Evolutionary conservation across 2,797 vertebrate genomes (phyloP), one percentile per base, ranked within the genome.

Genomic region (Hypotaenidia philippensis): DNA sequence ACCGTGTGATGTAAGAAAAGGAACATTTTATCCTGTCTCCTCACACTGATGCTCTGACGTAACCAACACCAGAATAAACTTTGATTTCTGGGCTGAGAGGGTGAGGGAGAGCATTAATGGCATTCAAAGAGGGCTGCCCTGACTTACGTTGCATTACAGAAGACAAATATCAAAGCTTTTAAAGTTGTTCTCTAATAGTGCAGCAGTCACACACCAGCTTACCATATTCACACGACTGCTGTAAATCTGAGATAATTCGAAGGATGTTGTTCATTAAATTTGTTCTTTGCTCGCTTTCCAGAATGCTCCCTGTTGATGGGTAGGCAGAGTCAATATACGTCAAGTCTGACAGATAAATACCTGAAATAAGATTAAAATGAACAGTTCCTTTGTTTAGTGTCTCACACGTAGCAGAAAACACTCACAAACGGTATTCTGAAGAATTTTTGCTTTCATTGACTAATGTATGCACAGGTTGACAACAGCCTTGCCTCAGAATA

Each of bases 191-290:
- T 74, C 32, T 60, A 71, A 40, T 9, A 22, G 5, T 27, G 18
- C 13, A 53, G 2, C 47, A 60, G 69, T 91, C n/a, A 22, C 55
- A 82, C 12, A 3, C 4, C 9, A 66, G 86, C 99, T 96, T 94
- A 99, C 99, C 99, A 57, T 99, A 99, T 97, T 99, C 99, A 96
- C 99, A 99, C 0, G 99, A 99, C 96, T 99, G 99, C 96, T 99
- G 99, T 96, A 99, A 97, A 94, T 99, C 99, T 10, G 99, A 99
- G 97, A 99, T 99, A 95, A 99, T 99, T 97, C 99, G 98, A 95
- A 99, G 99, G 72, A 99, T 99, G 97, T 99, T 99, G 97, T 99
- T 99, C 99, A 99, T 99, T 95, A 99, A 97, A 95, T 99, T 99
- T 89, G 99, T 99, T 96, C 99, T 98, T 96, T 99, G 99, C 91